These are phyloP conservation scores for Platorchestia sp. DNA, from an alignment of 1,140 invertebrate genomes.

Conservation along the genomic window DNA sequence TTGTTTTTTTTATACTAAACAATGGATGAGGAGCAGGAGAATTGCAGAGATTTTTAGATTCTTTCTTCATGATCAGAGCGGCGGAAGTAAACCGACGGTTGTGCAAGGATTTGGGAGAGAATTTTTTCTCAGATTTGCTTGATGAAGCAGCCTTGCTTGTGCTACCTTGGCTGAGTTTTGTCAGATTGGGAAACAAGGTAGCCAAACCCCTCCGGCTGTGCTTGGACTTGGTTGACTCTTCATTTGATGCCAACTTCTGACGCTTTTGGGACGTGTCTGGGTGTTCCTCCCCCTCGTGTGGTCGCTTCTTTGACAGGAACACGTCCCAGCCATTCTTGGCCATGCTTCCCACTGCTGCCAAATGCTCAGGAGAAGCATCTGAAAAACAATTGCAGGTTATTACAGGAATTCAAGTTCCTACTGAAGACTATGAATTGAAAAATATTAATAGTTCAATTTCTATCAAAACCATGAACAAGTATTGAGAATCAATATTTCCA, in stretches of 20 bases:
- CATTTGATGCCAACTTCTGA: constrained; percentile 21
- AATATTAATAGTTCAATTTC: not conserved
- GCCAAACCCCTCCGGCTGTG: not conserved
- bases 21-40: not conserved
- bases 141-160: not conserved
- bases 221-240: not conserved
- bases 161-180: not conserved
- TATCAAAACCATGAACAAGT: not conserved
- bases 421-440: not conserved
- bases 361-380: not conserved
- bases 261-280: not conserved
- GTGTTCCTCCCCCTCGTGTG: not conserved
- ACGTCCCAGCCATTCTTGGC: constrained; percentile 37
- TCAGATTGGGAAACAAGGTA: not conserved
- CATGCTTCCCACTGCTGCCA: not conserved
- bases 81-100: not conserved
- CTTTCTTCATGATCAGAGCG: not conserved
- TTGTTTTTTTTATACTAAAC: not conserved
- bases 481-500: not conserved
- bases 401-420: not conserved
- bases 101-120: not conserved
- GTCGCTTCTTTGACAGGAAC: constrained; percentile 7
- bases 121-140: not conserved
- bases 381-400: not conserved
- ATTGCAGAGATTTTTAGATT: not conserved